Percentiles rank a stretch among this genome's conserved stretches.
These are phyloP conservation scores for Pocota personata DNA, from an alignment of 2,888 invertebrate species.

Conservation along the genomic window DNA sequence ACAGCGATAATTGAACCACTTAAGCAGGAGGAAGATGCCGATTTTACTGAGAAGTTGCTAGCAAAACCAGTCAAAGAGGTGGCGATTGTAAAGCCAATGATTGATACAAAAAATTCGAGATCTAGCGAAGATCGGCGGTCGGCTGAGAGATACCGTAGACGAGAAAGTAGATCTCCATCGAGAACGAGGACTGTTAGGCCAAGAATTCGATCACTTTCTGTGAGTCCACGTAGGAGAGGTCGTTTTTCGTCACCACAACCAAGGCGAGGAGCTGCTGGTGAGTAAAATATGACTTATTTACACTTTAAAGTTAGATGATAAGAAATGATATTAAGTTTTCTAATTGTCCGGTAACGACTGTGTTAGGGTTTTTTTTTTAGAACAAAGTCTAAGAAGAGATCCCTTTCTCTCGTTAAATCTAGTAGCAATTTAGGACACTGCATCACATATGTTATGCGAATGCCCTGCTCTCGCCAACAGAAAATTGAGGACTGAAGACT, in stretches of 20 bases:
- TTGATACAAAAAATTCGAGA: constrained; percentile 77
- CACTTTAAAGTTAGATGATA: neutral
- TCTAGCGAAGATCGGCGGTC: constrained; percentile 60
- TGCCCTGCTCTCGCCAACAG: too few species aligned
- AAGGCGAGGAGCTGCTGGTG: constrained; percentile 40
- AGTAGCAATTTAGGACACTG: too few species aligned
- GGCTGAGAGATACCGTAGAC: constrained; percentile 57
- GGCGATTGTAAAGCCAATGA: constrained; percentile 81
- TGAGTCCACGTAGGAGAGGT: constrained; percentile 75
- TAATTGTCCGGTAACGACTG: too few species aligned
- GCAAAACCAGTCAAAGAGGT: constrained; percentile 79
- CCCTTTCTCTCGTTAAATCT: too few species aligned
- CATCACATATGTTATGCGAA: too few species aligned
- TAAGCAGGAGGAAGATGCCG: constrained; percentile 75
- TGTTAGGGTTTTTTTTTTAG: too few species aligned
- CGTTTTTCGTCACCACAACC: constrained; percentile 74
- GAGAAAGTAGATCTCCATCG: constrained; percentile 75
- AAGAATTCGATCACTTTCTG: constrained; percentile 76
- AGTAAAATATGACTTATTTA: neutral
- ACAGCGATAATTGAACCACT: constrained; percentile 62
- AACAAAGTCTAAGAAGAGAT: too few species aligned
- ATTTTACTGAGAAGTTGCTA: constrained; percentile 77
- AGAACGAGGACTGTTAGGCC: constrained; percentile 75
- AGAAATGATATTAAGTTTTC: too few species aligned
- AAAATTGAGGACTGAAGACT: too few species aligned